A percentile compares a stretch with the other conserved stretches of the same genome.
Conservation (phyloP, 2,888 invertebrate species). For the Tachystola acroxantha region DNA sequence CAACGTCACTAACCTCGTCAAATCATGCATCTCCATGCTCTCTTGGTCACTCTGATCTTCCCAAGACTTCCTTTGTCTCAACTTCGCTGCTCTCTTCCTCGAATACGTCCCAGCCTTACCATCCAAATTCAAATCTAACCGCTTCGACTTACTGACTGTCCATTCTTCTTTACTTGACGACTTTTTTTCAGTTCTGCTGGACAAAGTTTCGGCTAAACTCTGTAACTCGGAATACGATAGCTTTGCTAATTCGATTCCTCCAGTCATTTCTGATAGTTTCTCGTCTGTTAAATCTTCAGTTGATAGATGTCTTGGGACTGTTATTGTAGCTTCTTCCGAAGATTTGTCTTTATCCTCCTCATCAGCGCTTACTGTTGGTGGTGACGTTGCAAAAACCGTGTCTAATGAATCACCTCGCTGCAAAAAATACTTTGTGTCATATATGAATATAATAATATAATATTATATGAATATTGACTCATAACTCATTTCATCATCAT, state of each 20-base stretch:
- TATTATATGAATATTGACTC: no score
- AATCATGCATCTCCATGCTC: conserved; percentile 81
- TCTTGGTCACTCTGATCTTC: conserved; percentile 85
- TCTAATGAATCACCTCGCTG: conserved; percentile 83
- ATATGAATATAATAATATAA: no score
- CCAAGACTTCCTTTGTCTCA: conserved; percentile 81
- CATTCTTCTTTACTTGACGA: conserved; percentile 69
- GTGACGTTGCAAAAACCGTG: conserved; percentile 81
- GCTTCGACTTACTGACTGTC: conserved; percentile 57
- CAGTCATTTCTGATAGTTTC: conserved; percentile 57
- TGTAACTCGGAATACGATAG: conserved; percentile 64
- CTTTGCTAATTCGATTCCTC: conserved; percentile 61
- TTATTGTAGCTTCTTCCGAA: conserved; percentile 10
- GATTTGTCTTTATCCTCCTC: conserved; percentile 39
- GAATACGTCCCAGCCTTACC: conserved; percentile 73
- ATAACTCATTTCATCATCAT: no score
- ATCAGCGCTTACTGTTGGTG: conserved; percentile 60
- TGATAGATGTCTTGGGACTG: conserved; percentile 22
- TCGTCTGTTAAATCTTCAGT: conserved; percentile 55
- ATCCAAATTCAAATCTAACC: conserved; percentile 62
- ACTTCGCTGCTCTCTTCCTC: conserved; percentile 63
- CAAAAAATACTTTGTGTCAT: no score
- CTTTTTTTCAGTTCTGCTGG: conserved; percentile 55
- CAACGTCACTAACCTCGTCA: conserved; percentile 71
- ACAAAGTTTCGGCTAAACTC: conserved; percentile 61